A percentile compares a stretch with the other conserved stretches of the same genome.
Evolutionary conservation across 2,888 invertebrate species (phyloP).

Genomic region (Chrysotoxum bicinctum): DNA sequence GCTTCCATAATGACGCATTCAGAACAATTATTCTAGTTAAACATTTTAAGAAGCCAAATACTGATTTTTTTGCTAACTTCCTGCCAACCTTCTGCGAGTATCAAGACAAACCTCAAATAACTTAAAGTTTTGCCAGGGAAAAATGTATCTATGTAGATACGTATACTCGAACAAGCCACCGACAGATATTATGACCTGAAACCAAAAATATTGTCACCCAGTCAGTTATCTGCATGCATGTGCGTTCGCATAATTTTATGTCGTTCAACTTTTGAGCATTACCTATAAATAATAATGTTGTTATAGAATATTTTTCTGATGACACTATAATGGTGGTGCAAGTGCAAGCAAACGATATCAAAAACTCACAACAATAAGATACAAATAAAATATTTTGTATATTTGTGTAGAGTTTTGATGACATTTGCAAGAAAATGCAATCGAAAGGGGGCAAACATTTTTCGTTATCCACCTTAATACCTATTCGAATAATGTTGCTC

Average conservation of each 20-base stretch:
- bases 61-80: background rate
- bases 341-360: constrained; percentile 30
- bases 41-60: background rate
- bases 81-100: background rate
- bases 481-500: background rate
- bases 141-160: background rate
- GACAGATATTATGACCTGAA: constrained; percentile 25
- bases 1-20: background rate
- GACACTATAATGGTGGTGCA: constrained; percentile 40
- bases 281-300: background rate
- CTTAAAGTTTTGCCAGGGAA: background rate
- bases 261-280: constrained; percentile 28
- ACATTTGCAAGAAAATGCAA: constrained; percentile 49
- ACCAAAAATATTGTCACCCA: background rate
- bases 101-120: background rate
- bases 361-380: constrained; percentile 29
- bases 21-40: background rate
- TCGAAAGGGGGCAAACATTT: constrained; percentile 38
- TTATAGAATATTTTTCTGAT: constrained; percentile 43
- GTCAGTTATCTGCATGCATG: background rate
- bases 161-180: background rate
- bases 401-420: constrained; percentile 24
- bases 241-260: constrained; percentile 39
- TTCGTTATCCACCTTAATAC: background rate
- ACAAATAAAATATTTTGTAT: background rate